Percentiles rank a stretch among this genome's conserved stretches.
These are phyloP conservation scores for Pituophis catenifer DNA, from an alignment of 2,113 vertebrate genomes.

Conservation along the genomic window DNA sequence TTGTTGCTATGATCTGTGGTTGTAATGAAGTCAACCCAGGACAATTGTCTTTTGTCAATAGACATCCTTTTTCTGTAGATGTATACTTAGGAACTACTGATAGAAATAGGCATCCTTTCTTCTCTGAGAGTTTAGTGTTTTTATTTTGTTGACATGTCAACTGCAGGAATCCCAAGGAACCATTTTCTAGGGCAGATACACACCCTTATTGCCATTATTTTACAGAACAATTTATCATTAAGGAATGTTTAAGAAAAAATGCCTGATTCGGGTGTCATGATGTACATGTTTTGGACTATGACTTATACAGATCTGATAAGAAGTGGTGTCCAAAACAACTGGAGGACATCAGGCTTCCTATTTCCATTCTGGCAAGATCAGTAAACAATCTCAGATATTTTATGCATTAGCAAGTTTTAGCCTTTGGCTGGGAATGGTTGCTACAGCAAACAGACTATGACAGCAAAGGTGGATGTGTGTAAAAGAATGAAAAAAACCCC, in stretches of 20 bases:
- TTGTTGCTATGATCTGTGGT: neutral
- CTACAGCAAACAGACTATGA: neutral
- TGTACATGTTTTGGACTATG: neutral
- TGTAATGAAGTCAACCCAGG: neutral
- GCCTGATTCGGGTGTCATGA: neutral
- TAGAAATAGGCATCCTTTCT: neutral
- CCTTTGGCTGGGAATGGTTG: neutral
- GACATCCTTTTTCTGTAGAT: neutral
- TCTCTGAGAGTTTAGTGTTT: neutral
- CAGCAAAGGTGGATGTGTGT: neutral
- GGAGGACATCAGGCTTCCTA: neutral
- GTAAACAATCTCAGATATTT: conserved; percentile 1
- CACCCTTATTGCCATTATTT: neutral
- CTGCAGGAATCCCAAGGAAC: neutral
- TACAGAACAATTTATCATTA: neutral
- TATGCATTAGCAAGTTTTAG: neutral
- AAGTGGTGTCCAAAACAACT: neutral
- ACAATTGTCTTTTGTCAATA: neutral
- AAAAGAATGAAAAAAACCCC: neutral
- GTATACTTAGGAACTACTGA: neutral
- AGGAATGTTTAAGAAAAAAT: neutral
- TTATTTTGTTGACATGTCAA: neutral
- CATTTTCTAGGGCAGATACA: neutral
- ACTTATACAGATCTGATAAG: neutral
- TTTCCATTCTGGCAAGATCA: neutral